These are phyloP conservation scores for Ammospiza caudacuta DNA, from an alignment of 2,113 vertebrate species.

Conservation along the genomic window DNA sequence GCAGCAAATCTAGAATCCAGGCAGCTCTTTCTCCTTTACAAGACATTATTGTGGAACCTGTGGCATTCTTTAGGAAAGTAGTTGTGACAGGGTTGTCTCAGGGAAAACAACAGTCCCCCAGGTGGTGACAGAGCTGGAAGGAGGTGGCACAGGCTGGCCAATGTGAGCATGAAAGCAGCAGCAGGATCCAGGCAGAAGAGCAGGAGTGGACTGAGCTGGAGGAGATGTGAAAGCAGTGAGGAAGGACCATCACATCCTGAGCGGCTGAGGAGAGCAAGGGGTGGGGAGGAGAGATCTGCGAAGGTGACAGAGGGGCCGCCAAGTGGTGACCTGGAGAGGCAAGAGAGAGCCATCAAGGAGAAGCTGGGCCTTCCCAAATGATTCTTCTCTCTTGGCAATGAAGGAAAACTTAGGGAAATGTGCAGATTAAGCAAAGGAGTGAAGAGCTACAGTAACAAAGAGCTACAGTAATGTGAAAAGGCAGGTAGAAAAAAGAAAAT, in stretches of 20 bases:
- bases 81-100: neutral
- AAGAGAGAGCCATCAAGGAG: neutral
- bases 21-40: neutral
- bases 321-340: neutral
- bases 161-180: neutral
- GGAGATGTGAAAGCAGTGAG: accelerated
- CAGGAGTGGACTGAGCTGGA: neutral
- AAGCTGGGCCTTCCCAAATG: neutral
- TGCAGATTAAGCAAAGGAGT: neutral
- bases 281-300: neutral
- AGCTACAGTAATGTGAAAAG: neutral
- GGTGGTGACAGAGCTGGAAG: neutral
- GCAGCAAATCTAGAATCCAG: neutral
- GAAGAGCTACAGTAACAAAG: neutral
- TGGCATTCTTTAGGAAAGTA: neutral
- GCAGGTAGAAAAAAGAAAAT: neutral
- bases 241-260: neutral
- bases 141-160: neutral
- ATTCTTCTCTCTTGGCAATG: neutral
- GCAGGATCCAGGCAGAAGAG: neutral
- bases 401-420: neutral
- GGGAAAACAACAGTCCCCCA: neutral
- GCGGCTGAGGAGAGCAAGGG: neutral
- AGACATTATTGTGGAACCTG: neutral
- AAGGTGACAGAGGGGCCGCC: neutral